A percentile compares a stretch with the other conserved stretches of the same genome.
Evolutionary conservation across 1,140 invertebrate genomes (phyloP).

Genomic region (Drosophila mauritiana): DNA sequence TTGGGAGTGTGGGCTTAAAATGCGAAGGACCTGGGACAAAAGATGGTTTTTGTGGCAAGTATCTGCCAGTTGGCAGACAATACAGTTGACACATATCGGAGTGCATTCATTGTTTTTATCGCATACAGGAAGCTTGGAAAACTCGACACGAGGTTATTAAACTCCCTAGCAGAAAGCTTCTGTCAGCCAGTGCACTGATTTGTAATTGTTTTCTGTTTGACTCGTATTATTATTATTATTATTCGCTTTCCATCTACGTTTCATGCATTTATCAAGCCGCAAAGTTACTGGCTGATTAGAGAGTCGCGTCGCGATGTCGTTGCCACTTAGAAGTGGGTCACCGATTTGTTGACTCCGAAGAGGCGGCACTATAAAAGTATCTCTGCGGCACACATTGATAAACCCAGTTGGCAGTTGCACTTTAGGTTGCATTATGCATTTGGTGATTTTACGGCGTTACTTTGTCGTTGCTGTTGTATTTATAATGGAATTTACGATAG

Average conservation of each 20-base stretch:
- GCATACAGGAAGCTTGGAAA: conserved; percentile 37
- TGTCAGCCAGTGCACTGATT: conserved; percentile 26
- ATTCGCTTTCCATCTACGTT: conserved; percentile 27
- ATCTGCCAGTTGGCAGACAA: conserved; percentile 30
- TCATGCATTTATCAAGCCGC: conserved; percentile 39
- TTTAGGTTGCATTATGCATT: conserved; percentile 41
- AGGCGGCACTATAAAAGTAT: conserved; percentile 56
- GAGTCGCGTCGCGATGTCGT: conserved; percentile 52
- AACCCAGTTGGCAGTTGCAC: conserved; percentile 22
- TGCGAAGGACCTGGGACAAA: conserved; percentile 48
- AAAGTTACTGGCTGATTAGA: conserved; percentile 53
- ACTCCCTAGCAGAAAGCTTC: conserved; percentile 30
- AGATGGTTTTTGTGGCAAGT: conserved; percentile 29
- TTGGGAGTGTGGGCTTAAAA: neutral
- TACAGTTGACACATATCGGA: conserved; percentile 58
- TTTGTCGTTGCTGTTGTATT: neutral
- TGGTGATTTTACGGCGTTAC: neutral
- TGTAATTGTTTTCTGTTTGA: conserved; percentile 15
- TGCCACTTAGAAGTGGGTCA: conserved; percentile 58
- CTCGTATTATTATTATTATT: conserved; percentile 12
- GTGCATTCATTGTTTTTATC: conserved; percentile 53
- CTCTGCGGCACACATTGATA: conserved; percentile 31
- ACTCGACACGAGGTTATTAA: conserved; percentile 46
- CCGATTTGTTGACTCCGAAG: conserved; percentile 50
- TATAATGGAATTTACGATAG: conserved; percentile 20